A percentile compares a stretch with the other conserved stretches of the same genome.
phyloP scores from a whole-genome alignment of 1,140 invertebrate species.

The Procambarus clarkii region DNA sequence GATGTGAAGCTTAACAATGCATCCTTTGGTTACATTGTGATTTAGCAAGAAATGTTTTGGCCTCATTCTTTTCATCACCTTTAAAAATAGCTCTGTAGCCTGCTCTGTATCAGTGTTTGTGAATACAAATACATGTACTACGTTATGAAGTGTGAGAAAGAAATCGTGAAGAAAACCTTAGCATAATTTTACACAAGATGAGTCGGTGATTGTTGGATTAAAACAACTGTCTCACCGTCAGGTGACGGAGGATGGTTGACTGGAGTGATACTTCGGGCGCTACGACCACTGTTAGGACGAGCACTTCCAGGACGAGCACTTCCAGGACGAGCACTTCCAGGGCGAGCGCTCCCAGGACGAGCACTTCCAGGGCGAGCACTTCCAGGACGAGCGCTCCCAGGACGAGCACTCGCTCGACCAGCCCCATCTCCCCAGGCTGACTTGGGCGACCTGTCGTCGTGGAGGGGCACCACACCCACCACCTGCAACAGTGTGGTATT shows the following conservation, averaged over 20 bases:
- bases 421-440: slow-evolving; percentile 55
- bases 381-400: neutral
- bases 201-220: no score
- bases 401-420: neutral
- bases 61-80: no score
- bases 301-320: neutral
- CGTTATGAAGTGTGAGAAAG: no score
- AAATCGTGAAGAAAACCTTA: no score
- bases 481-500: slow-evolving; percentile 10
- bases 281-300: slow-evolving; percentile 49
- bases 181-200: no score
- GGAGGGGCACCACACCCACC: slow-evolving; percentile 51
- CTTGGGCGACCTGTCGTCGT: slow-evolving; percentile 23
- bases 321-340: neutral
- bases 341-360: slow-evolving; percentile 31
- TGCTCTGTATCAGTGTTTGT: no score
- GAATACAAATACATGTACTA: no score
- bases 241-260: slow-evolving; percentile 55
- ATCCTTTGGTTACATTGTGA: no score
- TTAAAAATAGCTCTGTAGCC: no score
- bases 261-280: slow-evolving; percentile 55
- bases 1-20: no score
- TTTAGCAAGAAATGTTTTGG: no score
- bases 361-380: slow-evolving; percentile 15
- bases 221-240: neutral